Base-by-base conservation (phyloP, 2,888 invertebrate genomes). In the Tridacna crocea region DNA sequence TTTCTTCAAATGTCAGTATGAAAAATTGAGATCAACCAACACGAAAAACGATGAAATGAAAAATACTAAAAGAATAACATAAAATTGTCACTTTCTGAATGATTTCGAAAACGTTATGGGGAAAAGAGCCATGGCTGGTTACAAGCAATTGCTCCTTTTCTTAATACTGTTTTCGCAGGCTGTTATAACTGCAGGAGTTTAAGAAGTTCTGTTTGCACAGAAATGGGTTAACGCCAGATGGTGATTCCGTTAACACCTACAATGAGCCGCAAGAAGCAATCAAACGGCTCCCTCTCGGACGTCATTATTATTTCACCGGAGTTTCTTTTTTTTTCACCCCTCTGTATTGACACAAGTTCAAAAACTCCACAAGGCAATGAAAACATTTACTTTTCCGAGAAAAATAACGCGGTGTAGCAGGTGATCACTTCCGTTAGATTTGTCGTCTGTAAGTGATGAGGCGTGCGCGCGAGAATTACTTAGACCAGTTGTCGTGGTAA, bases 331-430 rank as follows among this genome's bases (percentile, higher is more conserved):
- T 61, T 61, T 61, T 12, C 61, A 61, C 15, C 1, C 65, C 72
- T 80, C 83, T 70, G 75, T 83, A 83, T 83, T 83, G 77, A 83
- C 83, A 80, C 80, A 83, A 80, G 80, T 78, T 80, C 80, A 61
- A 80, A 80, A 77, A 78, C 80, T 80, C 83, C 72, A 61, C 48
- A 17, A 77, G 72, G 78, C 70, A 80, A 80, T 80, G 78, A 83
- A 83, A 83, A 83, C 83, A 83, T 83, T 83, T 83, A 80, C 80
- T 83, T 83, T 83, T 80, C 15, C 24, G 36, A 36, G 19, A 63
- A 73, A n/a, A 80, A 80, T 83, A 80, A 83, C 83, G 83, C 58
- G 75, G 46, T 72, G 72, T 60, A 80, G 77, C 83, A 83, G 83
- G 83, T 83, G 83, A 83, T 75, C 75, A 75, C 74, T 77, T 83